These are phyloP conservation scores for Phaethon lepturus DNA, from an alignment of 2,113 vertebrate species.

Conservation along the genomic window DNA sequence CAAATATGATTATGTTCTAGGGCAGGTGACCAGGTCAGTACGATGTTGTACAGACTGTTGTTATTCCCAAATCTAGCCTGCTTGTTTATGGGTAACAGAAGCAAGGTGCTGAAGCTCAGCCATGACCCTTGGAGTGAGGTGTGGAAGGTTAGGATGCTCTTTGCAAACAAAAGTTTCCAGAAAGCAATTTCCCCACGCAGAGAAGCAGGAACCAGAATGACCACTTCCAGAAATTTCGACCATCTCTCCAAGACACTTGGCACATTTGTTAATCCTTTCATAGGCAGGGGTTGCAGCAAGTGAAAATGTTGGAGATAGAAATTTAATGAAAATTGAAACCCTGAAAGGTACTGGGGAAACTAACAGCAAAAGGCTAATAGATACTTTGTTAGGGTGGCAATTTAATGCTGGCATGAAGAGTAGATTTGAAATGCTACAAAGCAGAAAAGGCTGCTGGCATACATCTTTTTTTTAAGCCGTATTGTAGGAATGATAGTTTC, in stretches of 20 bases:
- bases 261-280: neutral
- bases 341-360: neutral
- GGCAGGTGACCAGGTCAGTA: neutral
- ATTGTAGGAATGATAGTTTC: neutral
- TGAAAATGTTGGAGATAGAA: neutral
- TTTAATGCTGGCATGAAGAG: neutral
- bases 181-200: neutral
- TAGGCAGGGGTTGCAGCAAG: neutral
- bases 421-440: neutral
- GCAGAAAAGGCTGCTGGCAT: neutral
- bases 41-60: neutral
- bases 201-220: neutral
- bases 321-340: neutral
- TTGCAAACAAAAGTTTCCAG: neutral
- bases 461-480: neutral
- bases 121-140: neutral
- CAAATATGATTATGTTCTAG: neutral
- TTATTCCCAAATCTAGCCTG: neutral
- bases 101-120: neutral
- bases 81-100: neutral
- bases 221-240: neutral
- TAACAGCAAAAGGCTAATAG: neutral
- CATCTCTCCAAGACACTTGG: neutral
- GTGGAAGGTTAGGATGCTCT: neutral
- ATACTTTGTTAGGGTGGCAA: neutral